Base-by-base conservation (phyloP, 2,888 invertebrate species). In the Tipula helvola region DNA sequence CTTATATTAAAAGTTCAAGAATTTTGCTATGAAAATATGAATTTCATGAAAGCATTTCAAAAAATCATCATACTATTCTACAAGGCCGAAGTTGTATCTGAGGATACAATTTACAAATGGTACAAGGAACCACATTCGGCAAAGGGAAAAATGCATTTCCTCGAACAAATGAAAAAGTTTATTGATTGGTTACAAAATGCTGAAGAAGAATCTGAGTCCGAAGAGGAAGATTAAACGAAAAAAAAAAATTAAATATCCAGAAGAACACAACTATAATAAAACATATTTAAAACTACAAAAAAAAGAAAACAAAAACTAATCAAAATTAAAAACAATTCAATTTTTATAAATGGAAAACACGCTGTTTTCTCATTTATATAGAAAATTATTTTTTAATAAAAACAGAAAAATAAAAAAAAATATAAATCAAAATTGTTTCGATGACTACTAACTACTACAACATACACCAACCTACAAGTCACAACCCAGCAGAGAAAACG, bases 1-100 rank as follows among this genome's bases (percentile, higher is more conserved):
- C 94, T 99, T 89, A 94, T 99, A 90, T 93, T 96, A 89, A 97
- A 97, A 92, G 96, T 98, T 89, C 99, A 99, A 92, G 98, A 99
- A 91, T 99, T 96, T 92, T 99, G 98, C 93, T 99, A 99, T 92
- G 98, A 98, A 91, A 98, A 99, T 93, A 98, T 98, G 98, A 97
- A 96, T 92, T 99, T 99, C 92, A 97, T 99, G 97, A 97, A 97
- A 91, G 97, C 97, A 92, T 99, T 99, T 95, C 97, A 97, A 92
- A 98, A 98, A 93, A 97, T 99, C 90, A 96, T 99, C 90, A 94
- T 98, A 92, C 95, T 98, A 91, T 96, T 98, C 93, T 99, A 99
- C 93, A 52, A 90, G 95, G 95, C 95, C 90, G 98, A 98, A 92
- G 97, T 99, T 88, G 94, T 99, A 89, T 97, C 97, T 41, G 99